These are phyloP conservation scores for Petromus typicus DNA, from an alignment of 2,113 vertebrate species.

Conservation along the genomic window DNA sequence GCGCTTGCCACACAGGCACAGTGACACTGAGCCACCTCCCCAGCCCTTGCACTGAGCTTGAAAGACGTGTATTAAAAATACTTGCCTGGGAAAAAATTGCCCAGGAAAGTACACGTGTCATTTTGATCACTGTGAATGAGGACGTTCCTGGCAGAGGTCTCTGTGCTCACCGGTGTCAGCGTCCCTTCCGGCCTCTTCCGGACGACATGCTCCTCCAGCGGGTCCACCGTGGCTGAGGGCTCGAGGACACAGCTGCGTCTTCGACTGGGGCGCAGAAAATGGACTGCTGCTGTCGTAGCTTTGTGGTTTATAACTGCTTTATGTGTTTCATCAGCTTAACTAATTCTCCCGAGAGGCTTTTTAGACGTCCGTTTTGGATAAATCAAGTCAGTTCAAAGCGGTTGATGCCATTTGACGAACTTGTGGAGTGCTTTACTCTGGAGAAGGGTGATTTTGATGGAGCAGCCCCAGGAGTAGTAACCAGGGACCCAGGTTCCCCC, in stretches of 20 bases:
- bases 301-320: background rate
- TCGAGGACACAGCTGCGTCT: no score
- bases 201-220: no score
- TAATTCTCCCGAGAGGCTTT: constrained; percentile 6
- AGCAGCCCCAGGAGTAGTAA: background rate
- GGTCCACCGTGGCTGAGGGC: no score
- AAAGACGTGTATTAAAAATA: background rate
- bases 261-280: no score
- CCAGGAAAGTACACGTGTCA: background rate
- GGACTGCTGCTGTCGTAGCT: background rate
- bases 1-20: no score
- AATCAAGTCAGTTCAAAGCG: background rate
- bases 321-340: background rate
- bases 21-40: no score
- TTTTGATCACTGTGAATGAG: background rate
- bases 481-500: background rate
- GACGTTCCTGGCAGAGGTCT: constrained; percentile 6
- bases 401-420: background rate
- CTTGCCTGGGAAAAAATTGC: background rate
- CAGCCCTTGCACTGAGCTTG: background rate
- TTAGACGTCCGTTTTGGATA: background rate
- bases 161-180: background rate
- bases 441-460: background rate
- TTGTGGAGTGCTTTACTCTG: background rate
- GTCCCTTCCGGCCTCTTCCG: background rate